Base-by-base conservation (phyloP, 2,797 vertebrate genomes). In the Sebastiscus tertius region DNA sequence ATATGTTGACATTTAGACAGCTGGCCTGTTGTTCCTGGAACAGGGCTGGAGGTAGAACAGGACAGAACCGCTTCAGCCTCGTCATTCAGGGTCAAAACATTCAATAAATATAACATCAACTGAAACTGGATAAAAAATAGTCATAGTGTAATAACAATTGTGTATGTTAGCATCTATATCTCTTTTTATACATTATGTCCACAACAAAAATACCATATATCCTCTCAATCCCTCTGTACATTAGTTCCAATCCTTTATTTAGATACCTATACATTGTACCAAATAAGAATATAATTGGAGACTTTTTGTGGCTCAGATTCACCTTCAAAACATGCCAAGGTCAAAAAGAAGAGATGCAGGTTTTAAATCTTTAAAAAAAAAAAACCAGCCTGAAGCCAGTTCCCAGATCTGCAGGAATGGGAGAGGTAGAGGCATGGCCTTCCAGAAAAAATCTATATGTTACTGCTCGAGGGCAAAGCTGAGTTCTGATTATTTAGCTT, bases 11-110 rank as follows among this genome's bases (percentile, higher is more conserved):
- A 83, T 81, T 87, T 86, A 87, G 87, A 94, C 90, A 82, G 88
- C 84, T 82, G 81, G 83, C 90, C 89, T 91, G 85, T 89, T 89
- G 86, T 87, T 89, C 82, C 82, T 92, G 88, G 78, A 90, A 87
- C 84, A 81, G 81, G 72, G 83, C 73, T 82, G 92, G 94, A 95
- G 95, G 94, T 95, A 94, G 93, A 92, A 94, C 90, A 89, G 86
- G 86, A 94, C 90, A 90, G 87, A 92, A 88, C 73, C 76, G 72
- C 91, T 82, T 89, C 80, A 88, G 75, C 83, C 77, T 89, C 62
- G 34, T 86, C 80, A 90, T 84, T 92, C 85, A 80, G 83, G 87
- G 80, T 92, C 81, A 83, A 83, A 80, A 87, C 77, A 85, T 90
- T 89, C 87, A 26, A 90, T 79, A 84, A 92, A 90, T 89, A 91